Evolutionary conservation across 2,888 invertebrate genomes (phyloP), one percentile per base, ranked within the genome.

Genomic region (Drosophila melanosoma): DNA sequence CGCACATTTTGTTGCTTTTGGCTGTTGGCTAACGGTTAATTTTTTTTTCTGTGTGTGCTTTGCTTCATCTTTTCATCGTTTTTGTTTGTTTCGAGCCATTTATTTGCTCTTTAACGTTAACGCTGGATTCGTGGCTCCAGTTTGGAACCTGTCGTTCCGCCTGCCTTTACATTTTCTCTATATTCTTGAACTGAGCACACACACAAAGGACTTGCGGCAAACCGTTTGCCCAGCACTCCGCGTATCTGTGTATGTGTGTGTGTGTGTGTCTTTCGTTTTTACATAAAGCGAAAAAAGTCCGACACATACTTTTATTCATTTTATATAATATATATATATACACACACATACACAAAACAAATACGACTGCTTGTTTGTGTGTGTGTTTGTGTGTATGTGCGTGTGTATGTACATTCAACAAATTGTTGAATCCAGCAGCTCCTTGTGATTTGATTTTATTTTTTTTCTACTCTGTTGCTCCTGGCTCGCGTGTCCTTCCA

Each of bases 351-450:
- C 40, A 33, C 42, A 32, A 15, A 42, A 32, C 23, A 45, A 45
- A 45, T 45, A 45, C 23, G 23, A 23, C 1, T 15, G 32, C 20
- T 15, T 32, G 20, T 15, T 15, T 56, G 26, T 17, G 12, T 57
- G 42, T 35, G 15, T 53, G 52, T 29, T 11, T 56, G 54, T 65
- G 26, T 77, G 10, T 61, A 32, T 69, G 40, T 62, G 10, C 60
- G 52, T 69, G 29, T 69, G 60, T 69, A 38, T 74, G 76, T 76
- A 89, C 80, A 87, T 90, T 89, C 89, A 89, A 89, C 89, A 89
- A 89, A 82, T 89, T 89, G 90, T 89, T 89, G 89, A 89, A 86
- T 86, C 80, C 84, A 86, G 77, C 73, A 72, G 71, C 68, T 82
- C 78, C 82, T 83, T 81, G 62, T 76, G 87, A 82, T 86, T 76